Evolutionary conservation across 2,888 invertebrate genomes (phyloP).

Genomic region (Macaria liturata): DNA sequence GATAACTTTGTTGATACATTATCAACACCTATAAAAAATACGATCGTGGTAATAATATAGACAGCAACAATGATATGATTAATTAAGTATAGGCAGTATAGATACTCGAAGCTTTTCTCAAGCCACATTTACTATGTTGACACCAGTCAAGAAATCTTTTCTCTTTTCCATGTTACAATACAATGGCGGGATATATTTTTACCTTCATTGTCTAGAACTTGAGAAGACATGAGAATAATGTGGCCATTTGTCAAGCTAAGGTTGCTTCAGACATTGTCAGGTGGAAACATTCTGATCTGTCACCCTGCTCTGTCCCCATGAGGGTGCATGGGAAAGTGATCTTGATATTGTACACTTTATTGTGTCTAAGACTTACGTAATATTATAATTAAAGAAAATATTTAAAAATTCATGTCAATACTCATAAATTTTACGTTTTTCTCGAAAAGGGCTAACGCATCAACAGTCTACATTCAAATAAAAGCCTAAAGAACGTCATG

Average conservation of each 20-base stretch:
- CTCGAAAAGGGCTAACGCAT: too few relatives aligned
- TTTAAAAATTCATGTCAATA: too few relatives aligned
- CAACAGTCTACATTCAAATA: too few relatives aligned
- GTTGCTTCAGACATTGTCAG: background rate
- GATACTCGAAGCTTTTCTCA: slow-evolving; percentile 10
- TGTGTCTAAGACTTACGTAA: too few relatives aligned
- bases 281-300: too few relatives aligned
- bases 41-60: background rate
- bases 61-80: slow-evolving; percentile 15
- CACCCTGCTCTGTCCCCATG: too few relatives aligned
- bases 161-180: slow-evolving; percentile 18
- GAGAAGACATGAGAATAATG: slow-evolving; percentile 12
- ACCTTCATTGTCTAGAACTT: slow-evolving; percentile 15
- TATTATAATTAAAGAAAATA: too few relatives aligned
- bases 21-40: slow-evolving; percentile 1
- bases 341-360: too few relatives aligned
- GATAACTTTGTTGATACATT: slow-evolving; percentile 6
- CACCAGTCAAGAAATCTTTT: slow-evolving; percentile 14
- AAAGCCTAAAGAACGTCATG: too few relatives aligned
- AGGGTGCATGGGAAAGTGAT: background rate
- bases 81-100: background rate
- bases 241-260: slow-evolving; percentile 3
- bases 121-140: slow-evolving; percentile 2
- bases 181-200: slow-evolving; percentile 20
- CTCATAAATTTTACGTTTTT: too few relatives aligned